These are phyloP conservation scores for Tanytarsus gracilentus DNA, from an alignment of 2,888 invertebrate species.

Conservation along the genomic window DNA sequence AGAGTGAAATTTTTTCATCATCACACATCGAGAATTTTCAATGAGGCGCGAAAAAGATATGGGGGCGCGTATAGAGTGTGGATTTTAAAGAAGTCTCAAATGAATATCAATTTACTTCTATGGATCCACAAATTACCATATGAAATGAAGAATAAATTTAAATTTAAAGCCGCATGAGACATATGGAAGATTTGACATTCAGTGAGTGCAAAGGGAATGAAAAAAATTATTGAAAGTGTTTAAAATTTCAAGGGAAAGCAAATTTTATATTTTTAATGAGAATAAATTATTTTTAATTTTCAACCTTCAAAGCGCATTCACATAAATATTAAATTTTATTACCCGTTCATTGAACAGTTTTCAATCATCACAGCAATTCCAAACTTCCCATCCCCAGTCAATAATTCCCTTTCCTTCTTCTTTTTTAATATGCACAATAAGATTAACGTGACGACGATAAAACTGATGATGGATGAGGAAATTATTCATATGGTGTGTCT, in stretches of 20 bases:
- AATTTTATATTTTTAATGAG: too few relatives aligned
- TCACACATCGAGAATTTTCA: background rate
- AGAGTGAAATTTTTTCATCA: background rate
- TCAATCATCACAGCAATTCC: too few relatives aligned
- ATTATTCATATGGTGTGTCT: background rate
- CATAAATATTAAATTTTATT: too few relatives aligned
- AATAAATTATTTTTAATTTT: too few relatives aligned
- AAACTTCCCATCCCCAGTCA: too few relatives aligned
- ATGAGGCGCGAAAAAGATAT: background rate
- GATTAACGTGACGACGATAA: constrained; percentile 3
- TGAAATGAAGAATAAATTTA: too few relatives aligned
- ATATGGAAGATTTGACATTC: background rate
- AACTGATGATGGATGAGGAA: background rate
- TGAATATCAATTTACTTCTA: background rate
- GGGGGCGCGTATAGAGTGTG: too few relatives aligned
- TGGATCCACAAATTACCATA: too few relatives aligned
- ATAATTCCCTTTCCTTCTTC: background rate
- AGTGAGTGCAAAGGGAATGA: background rate
- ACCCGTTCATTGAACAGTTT: too few relatives aligned
- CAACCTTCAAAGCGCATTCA: too few relatives aligned
- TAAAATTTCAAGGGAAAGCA: too few relatives aligned
- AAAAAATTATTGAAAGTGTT: too few relatives aligned
- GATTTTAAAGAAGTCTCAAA: background rate
- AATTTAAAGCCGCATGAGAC: background rate
- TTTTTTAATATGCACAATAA: background rate